Conservation (phyloP, 2,797 vertebrate species). For the Astyanax mexicanus region DNA sequence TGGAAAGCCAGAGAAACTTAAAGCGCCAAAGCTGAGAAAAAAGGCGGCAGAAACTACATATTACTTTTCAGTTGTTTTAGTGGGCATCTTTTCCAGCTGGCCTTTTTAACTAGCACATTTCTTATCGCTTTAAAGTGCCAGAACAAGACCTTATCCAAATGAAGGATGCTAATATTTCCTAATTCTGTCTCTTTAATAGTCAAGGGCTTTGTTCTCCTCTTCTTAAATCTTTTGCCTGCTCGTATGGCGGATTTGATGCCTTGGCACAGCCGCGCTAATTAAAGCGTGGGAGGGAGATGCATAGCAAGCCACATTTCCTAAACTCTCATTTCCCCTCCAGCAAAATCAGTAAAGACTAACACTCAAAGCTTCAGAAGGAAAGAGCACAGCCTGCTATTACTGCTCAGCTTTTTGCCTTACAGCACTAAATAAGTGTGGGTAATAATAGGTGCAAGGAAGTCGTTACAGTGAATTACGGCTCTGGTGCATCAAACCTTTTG, state of each 20-base stretch:
- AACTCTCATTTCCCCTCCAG: neutral
- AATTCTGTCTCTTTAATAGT: conserved; percentile 45
- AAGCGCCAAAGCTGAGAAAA: neutral
- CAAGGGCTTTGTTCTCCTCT: conserved; percentile 42
- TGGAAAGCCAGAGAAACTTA: conserved; percentile 13
- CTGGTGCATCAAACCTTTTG: neutral
- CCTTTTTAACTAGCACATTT: neutral
- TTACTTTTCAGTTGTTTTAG: conserved; percentile 14
- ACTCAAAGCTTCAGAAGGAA: neutral
- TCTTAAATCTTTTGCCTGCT: conserved; percentile 48
- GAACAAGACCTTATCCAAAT: conserved; percentile 20
- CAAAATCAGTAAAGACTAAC: conserved; percentile 32
- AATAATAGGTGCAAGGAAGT: neutral
- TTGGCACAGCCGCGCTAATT: conserved; percentile 36
- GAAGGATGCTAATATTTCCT: conserved; percentile 36
- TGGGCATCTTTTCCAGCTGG: neutral
- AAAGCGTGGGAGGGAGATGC: conserved; percentile 32
- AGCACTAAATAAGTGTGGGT: neutral
- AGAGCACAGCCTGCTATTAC: conserved; percentile 8
- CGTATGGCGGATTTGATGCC: conserved; percentile 28
- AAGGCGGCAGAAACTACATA: too few relatives aligned
- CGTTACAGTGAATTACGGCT: conserved; percentile 1
- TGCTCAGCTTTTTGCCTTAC: neutral
- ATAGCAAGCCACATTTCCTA: conserved; percentile 19
- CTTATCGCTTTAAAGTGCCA: conserved; percentile 47